Evolutionary conservation across 2,797 vertebrate genomes (phyloP), one percentile per base, ranked within the genome.

Genomic region (Pempheris klunzingeri): DNA sequence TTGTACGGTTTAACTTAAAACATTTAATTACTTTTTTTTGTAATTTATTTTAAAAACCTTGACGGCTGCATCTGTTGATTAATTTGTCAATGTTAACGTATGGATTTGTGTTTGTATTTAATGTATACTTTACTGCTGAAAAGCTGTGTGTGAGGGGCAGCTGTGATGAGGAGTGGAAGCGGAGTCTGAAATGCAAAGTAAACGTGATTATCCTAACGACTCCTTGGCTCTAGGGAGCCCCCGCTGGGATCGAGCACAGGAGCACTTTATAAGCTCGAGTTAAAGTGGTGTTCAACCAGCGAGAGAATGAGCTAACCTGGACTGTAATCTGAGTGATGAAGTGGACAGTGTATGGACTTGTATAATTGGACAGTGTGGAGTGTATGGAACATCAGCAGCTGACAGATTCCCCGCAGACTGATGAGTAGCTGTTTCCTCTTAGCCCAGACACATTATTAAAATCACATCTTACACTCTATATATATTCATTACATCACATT

Each of bases 401-500:
- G 74, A 73, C 65, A 65, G 71, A 60, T 52, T 75, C 78, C 81
- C 76, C 34, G 71, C 60, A 54, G 82, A 70, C 49, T 4, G 20
- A 54, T 49, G 61, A 67, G 77, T 54, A 58, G 68, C 62, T 26
- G 66, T 62, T 61, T 52, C 67, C 57, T 64, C 54, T 65, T 49
- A 38, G 43, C 50, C 54, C 24, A 50, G 66, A 63, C 28, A 39
- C 64, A 53, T 87, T 72, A 87, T 80, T 78, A 74, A 81, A 82
- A 79, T 75, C 80, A 76, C 54, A 62, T 73, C 46, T 28, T 32
- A 47, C 66, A 34, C 71, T 47, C 36, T 30, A 26, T 67, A 68
- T 67, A 68, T 79, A 74, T 74, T 74, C 77, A 73, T 80, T 80
- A 76, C 50, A 80, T 82, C 63, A 62, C 80, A 78, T 66, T 83